A percentile compares a stretch with the other conserved stretches of the same genome.
Conservation (phyloP, 1,140 invertebrate species). For the Bursaphelenchus mucronatus region DNA sequence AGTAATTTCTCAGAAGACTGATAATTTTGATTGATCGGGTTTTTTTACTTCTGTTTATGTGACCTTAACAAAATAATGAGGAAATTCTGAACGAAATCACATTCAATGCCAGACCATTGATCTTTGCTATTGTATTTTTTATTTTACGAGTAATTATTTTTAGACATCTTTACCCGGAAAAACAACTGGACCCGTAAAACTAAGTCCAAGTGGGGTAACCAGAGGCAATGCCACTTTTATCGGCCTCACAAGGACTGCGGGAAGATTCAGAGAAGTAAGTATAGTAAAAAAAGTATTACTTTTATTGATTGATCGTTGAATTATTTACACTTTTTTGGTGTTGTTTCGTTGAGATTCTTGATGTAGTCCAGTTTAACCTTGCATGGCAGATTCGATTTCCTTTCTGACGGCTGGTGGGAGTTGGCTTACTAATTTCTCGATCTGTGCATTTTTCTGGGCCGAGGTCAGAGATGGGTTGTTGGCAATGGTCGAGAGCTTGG, state of each 20-base stretch:
- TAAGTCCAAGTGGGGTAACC: neutral
- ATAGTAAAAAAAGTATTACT: slow-evolving; percentile 19
- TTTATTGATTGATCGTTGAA: slow-evolving; percentile 3
- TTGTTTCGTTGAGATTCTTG: slow-evolving; percentile 13
- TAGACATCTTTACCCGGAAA: neutral
- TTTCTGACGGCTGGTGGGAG: slow-evolving; percentile 39
- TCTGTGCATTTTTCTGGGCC: slow-evolving; percentile 44
- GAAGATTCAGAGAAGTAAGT: slow-evolving; percentile 47
- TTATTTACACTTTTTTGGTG: slow-evolving; percentile 2
- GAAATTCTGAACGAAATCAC: no score
- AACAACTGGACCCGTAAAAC: neutral
- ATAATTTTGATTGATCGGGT: no score
- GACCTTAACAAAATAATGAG: no score
- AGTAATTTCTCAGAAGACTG: no score
- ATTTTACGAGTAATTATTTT: neutral
- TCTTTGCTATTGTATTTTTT: no score
- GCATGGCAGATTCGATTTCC: slow-evolving; percentile 53
- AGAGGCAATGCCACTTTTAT: slow-evolving; percentile 15
- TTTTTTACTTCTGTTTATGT: no score
- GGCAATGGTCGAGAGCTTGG: slow-evolving; percentile 45
- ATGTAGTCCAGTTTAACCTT: slow-evolving; percentile 30
- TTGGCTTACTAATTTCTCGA: slow-evolving; percentile 41
- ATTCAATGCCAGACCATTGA: no score
- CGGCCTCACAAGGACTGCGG: slow-evolving; percentile 23
- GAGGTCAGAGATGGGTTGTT: slow-evolving; percentile 44